These are phyloP conservation scores for Subanguina moxae DNA, from an alignment of 1,140 invertebrate species.

Conservation along the genomic window DNA sequence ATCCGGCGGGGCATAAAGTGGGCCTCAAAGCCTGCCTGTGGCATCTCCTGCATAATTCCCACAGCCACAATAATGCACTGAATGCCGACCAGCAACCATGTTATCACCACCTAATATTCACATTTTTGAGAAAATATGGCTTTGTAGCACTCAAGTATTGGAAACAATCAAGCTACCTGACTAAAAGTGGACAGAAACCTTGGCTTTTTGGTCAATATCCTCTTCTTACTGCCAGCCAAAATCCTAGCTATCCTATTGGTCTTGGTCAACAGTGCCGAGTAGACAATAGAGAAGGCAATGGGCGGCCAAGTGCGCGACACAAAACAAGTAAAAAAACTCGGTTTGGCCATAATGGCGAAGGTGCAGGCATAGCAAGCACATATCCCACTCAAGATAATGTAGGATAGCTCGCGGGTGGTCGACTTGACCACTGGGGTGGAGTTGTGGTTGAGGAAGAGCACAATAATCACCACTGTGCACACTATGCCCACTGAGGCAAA, in stretches of 20 bases:
- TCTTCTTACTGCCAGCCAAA: slow-evolving; percentile 75
- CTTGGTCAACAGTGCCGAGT: slow-evolving; percentile 76
- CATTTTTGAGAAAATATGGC: too few species aligned
- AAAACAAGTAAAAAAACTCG: slow-evolving; percentile 68
- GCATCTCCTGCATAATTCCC: slow-evolving; percentile 70
- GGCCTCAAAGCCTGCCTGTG: slow-evolving; percentile 62
- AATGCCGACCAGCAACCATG: slow-evolving; percentile 67
- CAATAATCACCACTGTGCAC: slow-evolving; percentile 64
- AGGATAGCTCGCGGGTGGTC: slow-evolving; percentile 69
- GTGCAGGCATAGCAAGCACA: slow-evolving; percentile 64
- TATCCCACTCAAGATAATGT: slow-evolving; percentile 70
- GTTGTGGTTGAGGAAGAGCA: slow-evolving; percentile 68
- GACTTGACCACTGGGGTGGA: slow-evolving; percentile 70
- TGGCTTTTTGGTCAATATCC: slow-evolving; percentile 74
- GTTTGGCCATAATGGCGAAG: slow-evolving; percentile 72
- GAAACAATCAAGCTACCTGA: slow-evolving; percentile 61
- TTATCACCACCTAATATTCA: slow-evolving; percentile 56
- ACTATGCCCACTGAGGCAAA: slow-evolving; percentile 67
- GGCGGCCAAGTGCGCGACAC: slow-evolving; percentile 60
- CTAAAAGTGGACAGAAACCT: slow-evolving; percentile 67
- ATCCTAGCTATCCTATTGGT: slow-evolving; percentile 80
- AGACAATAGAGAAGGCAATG: slow-evolving; percentile 76
- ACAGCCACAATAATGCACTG: slow-evolving; percentile 70
- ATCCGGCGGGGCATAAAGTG: slow-evolving; percentile 46
- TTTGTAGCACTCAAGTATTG: too few species aligned